Evolutionary conservation across 2,113 vertebrate genomes (phyloP).

Genomic region (Plotosus lineatus): DNA sequence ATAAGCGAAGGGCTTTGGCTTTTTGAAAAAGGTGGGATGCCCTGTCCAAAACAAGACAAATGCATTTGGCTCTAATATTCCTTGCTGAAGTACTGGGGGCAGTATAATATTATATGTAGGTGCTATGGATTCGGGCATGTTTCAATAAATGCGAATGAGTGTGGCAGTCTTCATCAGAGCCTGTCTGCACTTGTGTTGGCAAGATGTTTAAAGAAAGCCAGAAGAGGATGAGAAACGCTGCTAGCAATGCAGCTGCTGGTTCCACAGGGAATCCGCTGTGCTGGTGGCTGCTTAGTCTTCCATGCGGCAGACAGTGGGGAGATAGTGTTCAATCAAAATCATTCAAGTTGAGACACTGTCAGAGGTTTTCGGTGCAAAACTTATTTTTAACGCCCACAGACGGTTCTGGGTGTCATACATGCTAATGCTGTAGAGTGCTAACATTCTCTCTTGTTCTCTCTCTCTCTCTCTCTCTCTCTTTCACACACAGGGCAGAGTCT

Average conservation of each 20-base stretch:
- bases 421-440: slow-evolving; percentile 33
- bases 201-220: slow-evolving; percentile 49
- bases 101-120: slow-evolving; percentile 68
- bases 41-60: slow-evolving; percentile 65
- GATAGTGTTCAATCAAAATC: slow-evolving; percentile 47
- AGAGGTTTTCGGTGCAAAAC: slow-evolving; percentile 35
- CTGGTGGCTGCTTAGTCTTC: slow-evolving; percentile 42
- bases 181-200: slow-evolving; percentile 45
- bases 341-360: slow-evolving; percentile 44
- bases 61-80: slow-evolving; percentile 53
- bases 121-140: slow-evolving; percentile 65
- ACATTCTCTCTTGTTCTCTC: slow-evolving; percentile 18
- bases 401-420: slow-evolving; percentile 14
- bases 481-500: slow-evolving; percentile 94
- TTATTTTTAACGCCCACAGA: slow-evolving; percentile 41
- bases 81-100: slow-evolving; percentile 59
- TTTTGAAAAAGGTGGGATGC: slow-evolving; percentile 60
- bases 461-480: slow-evolving; percentile 45
- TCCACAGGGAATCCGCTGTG: slow-evolving; percentile 36
- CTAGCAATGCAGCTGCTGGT: slow-evolving; percentile 34
- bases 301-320: slow-evolving; percentile 15
- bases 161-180: slow-evolving; percentile 49
- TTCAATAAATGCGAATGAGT: slow-evolving; percentile 70
- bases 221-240: slow-evolving; percentile 27
- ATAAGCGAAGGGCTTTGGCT: background rate